A percentile compares a stretch with the other conserved stretches of the same genome.
Conservation (phyloP, 2,888 invertebrate species). For the Corythucha ciliata region DNA sequence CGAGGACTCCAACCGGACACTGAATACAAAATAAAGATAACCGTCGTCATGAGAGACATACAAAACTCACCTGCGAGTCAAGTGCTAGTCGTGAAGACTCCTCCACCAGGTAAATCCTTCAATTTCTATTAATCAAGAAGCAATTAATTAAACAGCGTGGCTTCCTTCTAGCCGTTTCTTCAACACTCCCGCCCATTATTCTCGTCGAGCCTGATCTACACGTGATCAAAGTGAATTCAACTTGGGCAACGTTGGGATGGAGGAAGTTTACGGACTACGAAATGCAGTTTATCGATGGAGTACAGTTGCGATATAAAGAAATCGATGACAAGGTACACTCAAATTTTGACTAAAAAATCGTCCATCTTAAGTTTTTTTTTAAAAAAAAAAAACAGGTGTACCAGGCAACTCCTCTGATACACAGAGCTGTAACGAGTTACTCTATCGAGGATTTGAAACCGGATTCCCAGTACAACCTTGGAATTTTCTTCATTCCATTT, state of each 20-base stretch:
- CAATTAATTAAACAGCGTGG: neutral
- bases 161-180: neutral
- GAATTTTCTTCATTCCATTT: conserved; percentile 73
- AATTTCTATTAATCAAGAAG: neutral
- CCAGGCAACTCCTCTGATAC: conserved; percentile 73
- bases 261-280: conserved; percentile 71
- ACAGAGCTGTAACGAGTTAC: conserved; percentile 68
- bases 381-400: too few species aligned
- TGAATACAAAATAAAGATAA: conserved; percentile 71
- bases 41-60: conserved; percentile 64
- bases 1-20: conserved; percentile 67
- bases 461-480: conserved; percentile 70
- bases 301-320: conserved; percentile 77
- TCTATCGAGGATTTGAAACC: conserved; percentile 69
- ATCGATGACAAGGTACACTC: conserved; percentile 54
- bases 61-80: conserved; percentile 69
- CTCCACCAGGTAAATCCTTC: conserved; percentile 42
- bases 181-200: conserved; percentile 51
- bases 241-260: conserved; percentile 70
- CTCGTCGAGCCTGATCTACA: conserved; percentile 63
- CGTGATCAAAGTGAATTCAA: conserved; percentile 65
- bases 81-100: conserved; percentile 64
- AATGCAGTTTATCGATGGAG: conserved; percentile 74
- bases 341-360: neutral
- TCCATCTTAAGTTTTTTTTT: conserved; percentile 4